These are phyloP conservation scores for Aporophyla nigra DNA, from an alignment of 2,888 invertebrate species.

Conservation along the genomic window DNA sequence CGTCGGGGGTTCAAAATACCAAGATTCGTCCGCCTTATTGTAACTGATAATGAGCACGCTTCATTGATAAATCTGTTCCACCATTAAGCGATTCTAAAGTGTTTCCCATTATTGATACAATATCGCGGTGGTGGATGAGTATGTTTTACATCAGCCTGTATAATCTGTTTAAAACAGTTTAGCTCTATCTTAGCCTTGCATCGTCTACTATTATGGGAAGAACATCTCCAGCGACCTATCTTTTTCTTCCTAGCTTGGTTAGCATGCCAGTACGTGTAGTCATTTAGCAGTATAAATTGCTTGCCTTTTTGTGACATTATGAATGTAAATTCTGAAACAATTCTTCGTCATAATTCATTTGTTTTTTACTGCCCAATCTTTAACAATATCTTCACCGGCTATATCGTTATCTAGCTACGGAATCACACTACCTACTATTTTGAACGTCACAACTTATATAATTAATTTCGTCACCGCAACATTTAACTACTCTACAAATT, in stretches of 20 bases:
- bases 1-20: too few relatives aligned
- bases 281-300: constrained; percentile 60
- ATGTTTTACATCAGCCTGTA: constrained; percentile 49
- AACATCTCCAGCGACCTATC: constrained; percentile 46
- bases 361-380: background rate
- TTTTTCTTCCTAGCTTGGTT: constrained; percentile 32
- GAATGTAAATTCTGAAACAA: constrained; percentile 54
- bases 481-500: constrained; percentile 10
- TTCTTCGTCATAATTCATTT: constrained; percentile 3
- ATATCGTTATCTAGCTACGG: constrained; percentile 12
- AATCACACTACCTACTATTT: background rate
- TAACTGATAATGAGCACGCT: background rate
- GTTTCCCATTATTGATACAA: constrained; percentile 40
- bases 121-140: constrained; percentile 46
- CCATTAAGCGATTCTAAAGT: constrained; percentile 37
- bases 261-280: constrained; percentile 64
- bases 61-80: too few relatives aligned
- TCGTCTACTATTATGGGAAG: constrained; percentile 49
- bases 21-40: background rate
- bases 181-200: constrained; percentile 55
- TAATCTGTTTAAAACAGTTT: constrained; percentile 38
- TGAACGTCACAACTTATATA: constrained; percentile 25
- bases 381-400: background rate
- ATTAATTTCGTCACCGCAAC: constrained; percentile 25
- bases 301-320: constrained; percentile 64